A percentile compares a stretch with the other conserved stretches of the same genome.
Evolutionary conservation across 1,140 invertebrate species (phyloP).

Genomic region (Parasteatoda tepidariorum): DNA sequence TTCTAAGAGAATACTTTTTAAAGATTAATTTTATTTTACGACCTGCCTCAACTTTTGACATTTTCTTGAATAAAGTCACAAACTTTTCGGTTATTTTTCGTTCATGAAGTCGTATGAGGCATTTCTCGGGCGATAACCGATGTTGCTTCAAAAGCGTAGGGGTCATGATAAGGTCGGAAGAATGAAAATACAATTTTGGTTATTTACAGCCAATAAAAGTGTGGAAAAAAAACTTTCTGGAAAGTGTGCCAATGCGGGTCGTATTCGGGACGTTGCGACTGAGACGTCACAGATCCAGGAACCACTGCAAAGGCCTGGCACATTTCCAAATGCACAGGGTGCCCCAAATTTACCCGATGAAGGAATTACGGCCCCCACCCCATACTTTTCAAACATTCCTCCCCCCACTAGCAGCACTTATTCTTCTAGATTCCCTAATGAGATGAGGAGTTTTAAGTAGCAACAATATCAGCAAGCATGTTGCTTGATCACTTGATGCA

Average conservation of each 20-base stretch:
- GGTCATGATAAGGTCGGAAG: too few species aligned
- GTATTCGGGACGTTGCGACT: slow-evolving; percentile 50
- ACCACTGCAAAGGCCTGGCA: slow-evolving; percentile 58
- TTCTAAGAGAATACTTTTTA: too few species aligned
- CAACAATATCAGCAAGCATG: not conserved
- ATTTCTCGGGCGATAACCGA: too few species aligned
- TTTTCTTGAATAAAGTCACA: too few species aligned
- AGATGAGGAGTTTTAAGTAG: not conserved
- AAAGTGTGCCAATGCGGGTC: slow-evolving; percentile 56
- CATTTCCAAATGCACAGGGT: slow-evolving; percentile 36
- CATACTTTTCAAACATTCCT: not conserved
- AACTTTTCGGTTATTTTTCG: too few species aligned
- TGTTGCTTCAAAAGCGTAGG: too few species aligned
- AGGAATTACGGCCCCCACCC: slow-evolving; percentile 16
- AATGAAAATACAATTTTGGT: not conserved
- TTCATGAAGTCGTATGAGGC: too few species aligned
- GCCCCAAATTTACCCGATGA: slow-evolving; percentile 53
- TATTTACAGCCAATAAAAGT: slow-evolving; percentile 38
- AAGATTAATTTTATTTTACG: too few species aligned
- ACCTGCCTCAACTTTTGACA: too few species aligned
- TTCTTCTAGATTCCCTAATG: not conserved
- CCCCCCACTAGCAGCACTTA: not conserved
- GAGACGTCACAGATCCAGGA: slow-evolving; percentile 37
- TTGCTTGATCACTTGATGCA: not conserved
- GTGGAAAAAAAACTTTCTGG: slow-evolving; percentile 26